These are phyloP conservation scores for Oligia fasciuncula DNA, from an alignment of 2,888 invertebrate species.

Conservation along the genomic window DNA sequence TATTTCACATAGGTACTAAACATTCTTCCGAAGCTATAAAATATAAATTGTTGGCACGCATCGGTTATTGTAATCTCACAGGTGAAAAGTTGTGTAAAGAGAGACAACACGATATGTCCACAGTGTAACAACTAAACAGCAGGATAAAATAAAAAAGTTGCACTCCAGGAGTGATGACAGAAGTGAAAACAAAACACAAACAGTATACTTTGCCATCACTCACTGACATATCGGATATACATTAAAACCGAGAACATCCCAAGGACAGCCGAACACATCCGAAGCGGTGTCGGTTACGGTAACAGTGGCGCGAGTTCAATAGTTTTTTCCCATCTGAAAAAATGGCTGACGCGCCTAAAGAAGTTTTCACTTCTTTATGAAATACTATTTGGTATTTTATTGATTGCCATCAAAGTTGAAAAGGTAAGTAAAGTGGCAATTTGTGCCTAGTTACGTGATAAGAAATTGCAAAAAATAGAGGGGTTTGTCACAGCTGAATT, in stretches of 20 bases:
- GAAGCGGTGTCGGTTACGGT: too few species aligned
- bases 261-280: too few species aligned
- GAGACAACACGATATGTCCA: slow-evolving; percentile 34
- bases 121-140: slow-evolving; percentile 15
- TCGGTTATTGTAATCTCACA: slow-evolving; percentile 60
- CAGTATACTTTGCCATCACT: too few species aligned
- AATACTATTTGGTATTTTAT: not conserved
- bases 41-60: slow-evolving; percentile 49
- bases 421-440: not conserved
- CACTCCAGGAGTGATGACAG: too few species aligned
- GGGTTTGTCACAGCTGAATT: too few species aligned
- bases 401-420: not conserved
- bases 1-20: slow-evolving; percentile 10
- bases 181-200: too few species aligned
- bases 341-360: too few species aligned
- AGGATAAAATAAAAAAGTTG: not conserved
- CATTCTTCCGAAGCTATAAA: slow-evolving; percentile 45
- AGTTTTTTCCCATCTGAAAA: too few species aligned
- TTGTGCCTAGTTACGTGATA: not conserved
- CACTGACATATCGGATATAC: too few species aligned
- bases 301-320: too few species aligned
- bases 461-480: too few species aligned
- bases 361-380: not conserved
- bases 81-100: slow-evolving; percentile 53
- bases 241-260: too few species aligned